Evolutionary conservation across 37 sponge, comb jelly and placozoan genomes (phyloP).

Genomic region (Crambe crambe): DNA sequence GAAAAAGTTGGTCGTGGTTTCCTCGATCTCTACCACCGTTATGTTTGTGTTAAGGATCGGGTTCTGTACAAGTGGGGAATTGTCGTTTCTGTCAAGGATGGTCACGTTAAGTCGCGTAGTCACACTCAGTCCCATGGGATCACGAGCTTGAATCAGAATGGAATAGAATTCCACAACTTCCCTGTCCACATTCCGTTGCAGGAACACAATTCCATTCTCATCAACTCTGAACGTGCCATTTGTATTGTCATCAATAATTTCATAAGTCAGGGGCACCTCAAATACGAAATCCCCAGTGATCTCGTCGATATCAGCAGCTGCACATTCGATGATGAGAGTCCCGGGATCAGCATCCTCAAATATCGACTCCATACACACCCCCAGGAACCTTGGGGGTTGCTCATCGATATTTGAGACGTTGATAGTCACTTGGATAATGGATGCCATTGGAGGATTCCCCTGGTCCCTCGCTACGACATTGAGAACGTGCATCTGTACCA

Average conservation of each 20-base stretch:
- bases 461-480: slow-evolving; percentile 38
- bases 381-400: slow-evolving; percentile 42
- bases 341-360: slow-evolving; percentile 10
- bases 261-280: slow-evolving; percentile 30
- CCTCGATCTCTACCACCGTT: background rate
- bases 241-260: slow-evolving; percentile 42
- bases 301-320: slow-evolving; percentile 36
- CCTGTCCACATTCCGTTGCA: slow-evolving; percentile 26
- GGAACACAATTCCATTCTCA: slow-evolving; percentile 27
- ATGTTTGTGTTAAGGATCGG: background rate
- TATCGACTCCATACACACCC: background rate
- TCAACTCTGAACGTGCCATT: slow-evolving; percentile 36
- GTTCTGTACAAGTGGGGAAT: slow-evolving; percentile 38
- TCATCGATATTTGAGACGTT: slow-evolving; percentile 65
- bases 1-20: background rate
- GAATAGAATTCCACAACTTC: slow-evolving; percentile 31
- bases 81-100: slow-evolving; percentile 73
- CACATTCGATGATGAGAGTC: slow-evolving; percentile 16
- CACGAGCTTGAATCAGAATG: slow-evolving; percentile 50
- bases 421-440: slow-evolving; percentile 23
- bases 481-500: slow-evolving; percentile 14
- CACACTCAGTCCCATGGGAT: slow-evolving; percentile 28
- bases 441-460: slow-evolving; percentile 9
- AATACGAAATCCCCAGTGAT: background rate
- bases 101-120: slow-evolving; percentile 15